phyloP scores from a whole-genome alignment of 2,888 invertebrate genomes.

The Piscicola geometra region DNA sequence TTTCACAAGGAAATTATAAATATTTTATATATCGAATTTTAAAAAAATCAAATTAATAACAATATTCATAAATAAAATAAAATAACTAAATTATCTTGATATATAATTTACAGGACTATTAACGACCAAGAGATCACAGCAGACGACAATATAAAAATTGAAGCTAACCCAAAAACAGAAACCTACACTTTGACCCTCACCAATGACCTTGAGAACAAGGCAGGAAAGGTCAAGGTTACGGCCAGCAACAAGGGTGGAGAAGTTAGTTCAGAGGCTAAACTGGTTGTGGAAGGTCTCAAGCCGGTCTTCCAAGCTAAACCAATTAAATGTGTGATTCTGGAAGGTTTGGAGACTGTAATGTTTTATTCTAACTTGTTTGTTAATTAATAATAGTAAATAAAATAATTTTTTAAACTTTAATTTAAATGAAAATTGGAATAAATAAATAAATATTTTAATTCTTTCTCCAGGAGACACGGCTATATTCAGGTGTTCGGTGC shows the following conservation, averaged over 20 bases:
- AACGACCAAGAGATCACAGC: conserved; percentile 16
- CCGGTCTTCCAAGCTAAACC: conserved; percentile 53
- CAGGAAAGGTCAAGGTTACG: conserved; percentile 67
- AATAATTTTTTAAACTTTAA: no score
- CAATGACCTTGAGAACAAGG: conserved; percentile 71
- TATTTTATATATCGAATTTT: no score
- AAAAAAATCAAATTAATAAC: no score
- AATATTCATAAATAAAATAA: conserved; percentile 15
- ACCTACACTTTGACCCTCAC: conserved; percentile 65
- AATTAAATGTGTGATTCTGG: conserved; percentile 53
- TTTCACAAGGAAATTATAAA: no score
- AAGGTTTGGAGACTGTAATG: conserved; percentile 47
- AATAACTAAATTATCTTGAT: not conserved
- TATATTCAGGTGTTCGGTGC: conserved; percentile 52
- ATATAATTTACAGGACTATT: conserved; percentile 17
- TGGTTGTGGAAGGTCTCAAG: conserved; percentile 53
- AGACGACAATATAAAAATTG: conserved; percentile 46
- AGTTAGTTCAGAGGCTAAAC: conserved; percentile 60
- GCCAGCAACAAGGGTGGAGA: conserved; percentile 71
- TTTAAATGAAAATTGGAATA: no score
- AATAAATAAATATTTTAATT: no score
- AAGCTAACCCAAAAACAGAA: conserved; percentile 55
- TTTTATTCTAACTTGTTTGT: no score
- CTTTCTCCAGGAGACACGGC: conserved; percentile 47
- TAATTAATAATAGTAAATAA: no score